These are phyloP conservation scores for Cyaniris semiargus DNA, from an alignment of 2,888 invertebrate genomes.

Conservation along the genomic window DNA sequence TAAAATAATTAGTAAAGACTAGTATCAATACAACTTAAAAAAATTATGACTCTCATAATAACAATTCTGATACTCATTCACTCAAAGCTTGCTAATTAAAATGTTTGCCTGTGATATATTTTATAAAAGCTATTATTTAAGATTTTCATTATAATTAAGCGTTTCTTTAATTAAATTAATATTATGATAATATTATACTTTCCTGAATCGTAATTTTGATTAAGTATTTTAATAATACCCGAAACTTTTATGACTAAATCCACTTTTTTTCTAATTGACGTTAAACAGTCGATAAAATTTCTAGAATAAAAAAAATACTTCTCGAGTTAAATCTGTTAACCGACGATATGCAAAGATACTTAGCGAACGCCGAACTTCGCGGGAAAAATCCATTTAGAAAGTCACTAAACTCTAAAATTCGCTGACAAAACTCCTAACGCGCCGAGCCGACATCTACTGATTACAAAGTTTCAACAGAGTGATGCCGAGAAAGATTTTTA, in stretches of 20 bases:
- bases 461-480: slow-evolving; percentile 76
- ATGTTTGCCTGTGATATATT: no score
- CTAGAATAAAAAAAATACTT: background rate
- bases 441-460: slow-evolving; percentile 58
- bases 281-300: background rate
- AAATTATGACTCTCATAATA: no score
- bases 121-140: no score
- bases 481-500: slow-evolving; percentile 74
- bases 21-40: no score
- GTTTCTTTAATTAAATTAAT: background rate
- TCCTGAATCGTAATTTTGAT: background rate
- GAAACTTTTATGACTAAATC: background rate
- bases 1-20: no score
- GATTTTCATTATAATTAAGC: no score
- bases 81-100: no score
- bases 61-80: no score
- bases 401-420: slow-evolving; percentile 64
- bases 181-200: background rate
- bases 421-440: slow-evolving; percentile 57
- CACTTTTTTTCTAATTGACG: background rate
- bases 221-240: background rate
- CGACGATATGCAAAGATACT: slow-evolving; percentile 49
- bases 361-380: slow-evolving; percentile 55
- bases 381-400: slow-evolving; percentile 65
- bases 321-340: slow-evolving; percentile 42